Percentiles rank a stretch among this genome's conserved stretches.
phyloP scores from a whole-genome alignment of 2,888 invertebrate genomes.

The Isotomurus palustris region DNA sequence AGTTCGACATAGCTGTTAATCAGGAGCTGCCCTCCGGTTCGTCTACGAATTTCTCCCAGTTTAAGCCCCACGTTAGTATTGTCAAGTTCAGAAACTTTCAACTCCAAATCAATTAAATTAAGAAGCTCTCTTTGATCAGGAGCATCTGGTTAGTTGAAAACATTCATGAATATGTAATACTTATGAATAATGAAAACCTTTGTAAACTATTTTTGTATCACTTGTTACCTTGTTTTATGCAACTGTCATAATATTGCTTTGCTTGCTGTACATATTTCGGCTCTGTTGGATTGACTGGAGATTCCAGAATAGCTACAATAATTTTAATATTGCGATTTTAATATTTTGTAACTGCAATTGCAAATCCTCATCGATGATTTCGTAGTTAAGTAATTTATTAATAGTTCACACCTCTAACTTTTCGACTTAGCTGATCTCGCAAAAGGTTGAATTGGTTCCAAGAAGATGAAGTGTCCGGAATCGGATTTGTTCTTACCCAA shows the following conservation, averaged over 20 bases:
- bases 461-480: constrained; percentile 48
- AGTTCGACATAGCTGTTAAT: constrained; percentile 30
- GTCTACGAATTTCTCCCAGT: constrained; percentile 35
- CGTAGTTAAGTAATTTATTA: too few species aligned
- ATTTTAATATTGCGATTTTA: too few species aligned
- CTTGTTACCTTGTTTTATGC: constrained; percentile 64
- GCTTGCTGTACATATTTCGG: constrained; percentile 52
- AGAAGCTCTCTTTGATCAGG: constrained; percentile 17
- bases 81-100: constrained; percentile 3
- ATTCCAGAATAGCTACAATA: constrained; percentile 48
- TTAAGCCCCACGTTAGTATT: constrained; percentile 20
- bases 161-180: too few species aligned
- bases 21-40: constrained; percentile 31
- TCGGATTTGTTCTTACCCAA: constrained; percentile 51
- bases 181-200: too few species aligned
- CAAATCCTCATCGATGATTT: too few species aligned
- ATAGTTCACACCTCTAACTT: constrained; percentile 55
- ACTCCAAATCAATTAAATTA: constrained; percentile 18
- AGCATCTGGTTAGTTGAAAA: constrained; percentile 10
- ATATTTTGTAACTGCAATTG: too few species aligned
- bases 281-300: constrained; percentile 43
- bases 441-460: constrained; percentile 62
- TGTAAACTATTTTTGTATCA: too few species aligned
- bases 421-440: constrained; percentile 58
- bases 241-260: constrained; percentile 60